These are phyloP conservation scores for Clytia hemisphaerica DNA, from an alignment of 30 jellyfish, hydroid and myxozoan species.

Conservation along the genomic window DNA sequence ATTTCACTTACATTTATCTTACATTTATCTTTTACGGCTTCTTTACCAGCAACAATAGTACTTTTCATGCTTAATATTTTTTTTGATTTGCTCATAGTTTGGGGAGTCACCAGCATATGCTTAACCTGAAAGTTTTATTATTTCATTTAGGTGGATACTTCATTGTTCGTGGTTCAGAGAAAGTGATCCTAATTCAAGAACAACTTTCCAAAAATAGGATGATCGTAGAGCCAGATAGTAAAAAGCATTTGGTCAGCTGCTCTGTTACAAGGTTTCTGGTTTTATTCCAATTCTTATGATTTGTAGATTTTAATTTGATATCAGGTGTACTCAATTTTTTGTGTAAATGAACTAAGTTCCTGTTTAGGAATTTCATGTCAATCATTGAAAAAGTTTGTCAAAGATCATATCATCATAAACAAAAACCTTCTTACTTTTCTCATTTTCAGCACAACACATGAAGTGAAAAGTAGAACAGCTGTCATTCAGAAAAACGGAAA, in stretches of 20 bases:
- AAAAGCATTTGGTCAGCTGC: constrained; percentile 58
- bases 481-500: constrained; percentile 55
- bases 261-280: constrained; percentile 67
- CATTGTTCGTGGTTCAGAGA: constrained; percentile 80
- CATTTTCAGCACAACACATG: constrained; percentile 63
- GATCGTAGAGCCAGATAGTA: constrained; percentile 84
- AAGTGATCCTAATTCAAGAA: constrained; percentile 85
- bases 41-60: too few species aligned
- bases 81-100: too few species aligned
- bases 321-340: neutral
- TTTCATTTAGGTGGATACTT: constrained; percentile 72
- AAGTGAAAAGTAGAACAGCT: constrained; percentile 76
- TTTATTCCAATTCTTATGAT: neutral
- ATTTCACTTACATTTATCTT: too few species aligned
- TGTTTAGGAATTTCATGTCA: too few species aligned
- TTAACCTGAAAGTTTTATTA: too few species aligned
- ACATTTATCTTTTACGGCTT: too few species aligned
- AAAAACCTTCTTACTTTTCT: neutral
- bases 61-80: too few species aligned
- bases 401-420: neutral
- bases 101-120: too few species aligned
- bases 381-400: neutral
- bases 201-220: constrained; percentile 73
- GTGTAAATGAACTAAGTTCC: too few species aligned
- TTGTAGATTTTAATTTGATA: neutral